Evolutionary conservation across 1,140 invertebrate genomes (phyloP).

Genomic region (Bombus sylvicola): DNA sequence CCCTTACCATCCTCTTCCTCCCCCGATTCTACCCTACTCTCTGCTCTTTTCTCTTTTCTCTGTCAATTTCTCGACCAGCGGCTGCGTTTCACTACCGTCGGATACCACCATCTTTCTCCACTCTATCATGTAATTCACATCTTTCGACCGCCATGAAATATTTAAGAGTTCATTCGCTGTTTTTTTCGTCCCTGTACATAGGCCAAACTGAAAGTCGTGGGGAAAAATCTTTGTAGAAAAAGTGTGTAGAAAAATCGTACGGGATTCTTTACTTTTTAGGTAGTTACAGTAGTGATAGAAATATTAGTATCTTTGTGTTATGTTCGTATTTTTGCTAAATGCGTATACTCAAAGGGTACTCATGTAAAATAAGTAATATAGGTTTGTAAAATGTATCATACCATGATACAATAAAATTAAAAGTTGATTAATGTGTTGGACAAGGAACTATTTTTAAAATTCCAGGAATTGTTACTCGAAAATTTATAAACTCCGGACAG

Average conservation of each 20-base stretch:
- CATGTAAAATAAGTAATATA: too few species aligned
- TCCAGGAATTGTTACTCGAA: too few species aligned
- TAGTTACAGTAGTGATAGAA: too few species aligned
- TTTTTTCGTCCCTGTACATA: constrained; percentile 51
- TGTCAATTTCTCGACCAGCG: neutral
- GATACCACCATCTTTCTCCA: constrained; percentile 59
- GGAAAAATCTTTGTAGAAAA: neutral
- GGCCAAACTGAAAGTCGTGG: neutral
- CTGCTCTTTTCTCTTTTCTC: constrained; percentile 14
- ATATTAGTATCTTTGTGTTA: too few species aligned
- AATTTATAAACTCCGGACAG: too few species aligned
- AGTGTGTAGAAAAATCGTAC: neutral
- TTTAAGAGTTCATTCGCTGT: constrained; percentile 74
- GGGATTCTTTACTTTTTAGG: too few species aligned
- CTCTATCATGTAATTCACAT: constrained; percentile 73
- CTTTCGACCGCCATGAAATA: constrained; percentile 76
- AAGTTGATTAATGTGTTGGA: too few species aligned
- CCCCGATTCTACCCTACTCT: neutral
- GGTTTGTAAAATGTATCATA: too few species aligned
- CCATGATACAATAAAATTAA: too few species aligned
- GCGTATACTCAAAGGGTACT: too few species aligned
- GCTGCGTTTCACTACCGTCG: constrained; percentile 4
- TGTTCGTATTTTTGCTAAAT: too few species aligned
- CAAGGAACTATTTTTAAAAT: too few species aligned
- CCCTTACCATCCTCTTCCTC: constrained; percentile 48